Percentiles rank a stretch among this genome's conserved stretches.
Conservation (phyloP, 35 echinoderm and acorn worm genomes). For the Anneissia japonica region DNA sequence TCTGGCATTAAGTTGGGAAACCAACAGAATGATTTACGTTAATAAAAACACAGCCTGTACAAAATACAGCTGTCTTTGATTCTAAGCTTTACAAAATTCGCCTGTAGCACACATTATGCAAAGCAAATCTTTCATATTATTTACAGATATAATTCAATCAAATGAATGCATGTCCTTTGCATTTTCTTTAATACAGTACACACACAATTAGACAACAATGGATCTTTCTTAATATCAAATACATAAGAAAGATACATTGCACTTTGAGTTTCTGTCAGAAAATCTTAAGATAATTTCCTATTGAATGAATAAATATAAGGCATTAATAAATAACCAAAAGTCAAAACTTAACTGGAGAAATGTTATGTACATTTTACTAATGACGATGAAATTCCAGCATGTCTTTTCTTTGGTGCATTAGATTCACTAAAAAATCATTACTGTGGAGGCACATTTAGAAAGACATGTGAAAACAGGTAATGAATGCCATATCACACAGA, state of each 20-base stretch:
- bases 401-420: background rate
- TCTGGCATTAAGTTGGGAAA: no score
- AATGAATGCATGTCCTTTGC: background rate
- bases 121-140: background rate
- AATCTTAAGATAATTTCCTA: background rate
- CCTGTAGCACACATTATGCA: background rate
- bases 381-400: background rate
- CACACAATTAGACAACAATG: background rate
- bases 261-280: background rate
- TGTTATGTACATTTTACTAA: background rate
- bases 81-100: background rate
- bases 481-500: background rate
- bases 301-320: background rate
- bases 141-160: background rate
- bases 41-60: no score
- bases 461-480: background rate
- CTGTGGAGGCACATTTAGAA: background rate
- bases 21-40: no score
- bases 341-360: background rate
- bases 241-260: background rate
- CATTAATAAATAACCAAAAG: background rate
- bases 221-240: background rate
- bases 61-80: no score
- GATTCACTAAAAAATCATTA: background rate
- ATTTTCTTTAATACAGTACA: background rate